These are phyloP conservation scores for Amyelois transitella DNA, from an alignment of 1,140 invertebrate genomes.

Conservation along the genomic window DNA sequence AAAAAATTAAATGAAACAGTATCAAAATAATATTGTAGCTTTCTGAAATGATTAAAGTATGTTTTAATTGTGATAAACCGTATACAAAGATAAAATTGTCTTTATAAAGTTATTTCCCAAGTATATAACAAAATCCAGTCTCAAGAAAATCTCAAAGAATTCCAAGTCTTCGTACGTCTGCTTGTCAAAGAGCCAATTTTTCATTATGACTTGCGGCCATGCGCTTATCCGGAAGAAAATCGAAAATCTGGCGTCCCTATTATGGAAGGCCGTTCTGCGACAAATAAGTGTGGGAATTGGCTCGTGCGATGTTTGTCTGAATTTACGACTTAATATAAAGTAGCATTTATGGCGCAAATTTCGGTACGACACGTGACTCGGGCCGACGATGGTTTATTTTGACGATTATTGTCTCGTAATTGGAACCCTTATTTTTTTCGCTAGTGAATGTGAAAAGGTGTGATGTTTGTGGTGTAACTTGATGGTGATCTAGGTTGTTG, in stretches of 20 bases:
- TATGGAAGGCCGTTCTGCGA: conserved; percentile 9
- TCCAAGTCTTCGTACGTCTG: neutral
- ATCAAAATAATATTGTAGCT: too few species aligned
- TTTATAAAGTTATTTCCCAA: neutral
- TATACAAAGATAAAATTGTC: too few species aligned
- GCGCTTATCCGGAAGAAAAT: neutral
- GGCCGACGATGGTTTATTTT: neutral
- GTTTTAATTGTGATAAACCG: too few species aligned
- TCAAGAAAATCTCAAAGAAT: neutral
- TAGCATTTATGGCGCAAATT: conserved; percentile 26
- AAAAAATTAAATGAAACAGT: too few species aligned
- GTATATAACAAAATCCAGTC: neutral
- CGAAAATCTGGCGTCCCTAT: neutral
- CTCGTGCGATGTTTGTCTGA: conserved; percentile 27
- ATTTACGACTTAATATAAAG: conserved; percentile 47
- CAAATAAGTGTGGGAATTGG: conserved; percentile 42
- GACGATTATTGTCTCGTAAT: neutral
- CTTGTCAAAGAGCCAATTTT: neutral
- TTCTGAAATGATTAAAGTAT: too few species aligned
- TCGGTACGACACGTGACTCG: conserved; percentile 15
- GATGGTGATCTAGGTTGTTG: too few species aligned
- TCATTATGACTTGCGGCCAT: neutral
- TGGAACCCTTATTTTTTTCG: neutral
- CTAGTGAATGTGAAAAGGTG: neutral
- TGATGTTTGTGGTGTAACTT: neutral